Base-by-base conservation (phyloP, 2,797 vertebrate genomes). In the Gallinago stenura region DNA sequence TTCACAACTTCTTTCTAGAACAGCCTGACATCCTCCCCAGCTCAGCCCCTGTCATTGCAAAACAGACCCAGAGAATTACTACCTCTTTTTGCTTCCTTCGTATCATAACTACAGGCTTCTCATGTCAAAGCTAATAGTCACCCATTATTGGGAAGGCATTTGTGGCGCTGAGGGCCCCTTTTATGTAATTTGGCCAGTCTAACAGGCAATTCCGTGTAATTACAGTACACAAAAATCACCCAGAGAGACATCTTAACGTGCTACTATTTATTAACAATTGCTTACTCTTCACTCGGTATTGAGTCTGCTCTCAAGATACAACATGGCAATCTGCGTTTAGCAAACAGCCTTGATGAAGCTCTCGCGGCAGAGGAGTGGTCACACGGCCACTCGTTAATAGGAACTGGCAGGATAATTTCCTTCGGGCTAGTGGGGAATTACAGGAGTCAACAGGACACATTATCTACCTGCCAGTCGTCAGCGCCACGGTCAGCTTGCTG, bases 181-280 rank as follows among this genome's bases (percentile, higher is more conserved):
- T 96, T 69, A 90, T 79, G 58, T 5, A 61, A 83, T 94, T 91
- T 86, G 77, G 35, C 71, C 13, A 6, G 53, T 79, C 84, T 60
- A 95, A 82, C 43, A 71, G 91, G 78, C 91, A 88, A 94, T 97
- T 95, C 70, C 16, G 3, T 69, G 88, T 77, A 94, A 96, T 97
- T 95, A 92, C 72, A 68, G 88, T 28, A 65, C 94, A 90, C 82
- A 93, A 43, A 97, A 96, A 66, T 51, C 93, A 96, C 88, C 89
- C 89, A 6, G 89, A 95, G 88, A 97, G 93, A 78, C 16, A 56
- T 62, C 87, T 95, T 66, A 94, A 95, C 16, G 9, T 11, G 41
- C 75, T 66, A 5, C 71, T 89, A 72, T 96, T 95, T 96, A 95
- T 97, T 95, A 97, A 75, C 87, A 80, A 92, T 69, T 15, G 13